A percentile compares a stretch with the other conserved stretches of the same genome.
Conservation (phyloP, 2,888 invertebrate species). For the Acronicta psi region DNA sequence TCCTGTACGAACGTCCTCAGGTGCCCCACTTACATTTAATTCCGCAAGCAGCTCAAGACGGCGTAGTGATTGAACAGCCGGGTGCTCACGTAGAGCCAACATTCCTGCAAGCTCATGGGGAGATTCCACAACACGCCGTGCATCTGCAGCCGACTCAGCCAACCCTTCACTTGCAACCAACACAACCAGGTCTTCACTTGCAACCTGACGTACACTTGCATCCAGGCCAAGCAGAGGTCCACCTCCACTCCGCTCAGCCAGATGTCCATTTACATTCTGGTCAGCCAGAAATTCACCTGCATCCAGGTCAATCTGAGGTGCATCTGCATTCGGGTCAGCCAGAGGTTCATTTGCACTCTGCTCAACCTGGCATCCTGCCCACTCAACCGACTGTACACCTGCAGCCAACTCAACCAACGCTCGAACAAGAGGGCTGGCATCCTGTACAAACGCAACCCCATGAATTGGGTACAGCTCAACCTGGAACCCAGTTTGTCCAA, state of each 20-base stretch:
- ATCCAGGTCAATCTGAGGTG: slow-evolving; percentile 36
- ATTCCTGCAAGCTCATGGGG: slow-evolving; percentile 59
- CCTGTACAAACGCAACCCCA: slow-evolving; percentile 75
- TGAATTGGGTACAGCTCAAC: slow-evolving; percentile 60
- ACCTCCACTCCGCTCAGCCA: too few species aligned
- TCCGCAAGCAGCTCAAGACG: slow-evolving; percentile 62
- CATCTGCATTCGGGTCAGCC: slow-evolving; percentile 42
- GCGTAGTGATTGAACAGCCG: slow-evolving; percentile 66
- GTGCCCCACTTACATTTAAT: slow-evolving; percentile 68
- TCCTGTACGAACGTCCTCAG: slow-evolving; percentile 70
- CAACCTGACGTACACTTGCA: slow-evolving; percentile 49
- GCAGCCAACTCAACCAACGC: slow-evolving; percentile 61
- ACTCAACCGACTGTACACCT: slow-evolving; percentile 48
- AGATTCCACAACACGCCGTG: slow-evolving; percentile 50
- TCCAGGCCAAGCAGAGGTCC: too few species aligned
- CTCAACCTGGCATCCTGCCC: slow-evolving; percentile 44
- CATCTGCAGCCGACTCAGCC: slow-evolving; percentile 54
- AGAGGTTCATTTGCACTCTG: slow-evolving; percentile 42
- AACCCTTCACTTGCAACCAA: slow-evolving; percentile 50
- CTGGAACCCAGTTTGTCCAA: slow-evolving; percentile 53
- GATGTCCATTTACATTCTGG: slow-evolving; percentile 39
- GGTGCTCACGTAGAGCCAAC: slow-evolving; percentile 63
- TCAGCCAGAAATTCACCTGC: slow-evolving; percentile 26
- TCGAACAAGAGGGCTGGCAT: slow-evolving; percentile 83
- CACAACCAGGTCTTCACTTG: slow-evolving; percentile 54